These are phyloP conservation scores for Cheumatopsyche charites DNA, from an alignment of 1,140 invertebrate genomes.

Conservation along the genomic window DNA sequence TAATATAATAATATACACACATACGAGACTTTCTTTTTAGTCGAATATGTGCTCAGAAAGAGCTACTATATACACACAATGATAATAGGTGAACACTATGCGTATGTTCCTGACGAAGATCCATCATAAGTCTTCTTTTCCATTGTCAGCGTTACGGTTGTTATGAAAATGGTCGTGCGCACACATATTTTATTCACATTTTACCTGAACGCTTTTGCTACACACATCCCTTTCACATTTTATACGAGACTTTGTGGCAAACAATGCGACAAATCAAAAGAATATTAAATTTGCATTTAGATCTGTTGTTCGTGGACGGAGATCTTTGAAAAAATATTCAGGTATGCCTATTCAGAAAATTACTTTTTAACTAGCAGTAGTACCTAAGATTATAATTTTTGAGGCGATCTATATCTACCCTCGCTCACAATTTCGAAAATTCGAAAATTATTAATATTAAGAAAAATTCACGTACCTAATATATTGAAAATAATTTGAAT, in stretches of 20 bases:
- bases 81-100: slow-evolving; percentile 35
- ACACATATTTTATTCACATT: slow-evolving; percentile 37
- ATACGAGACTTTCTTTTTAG: slow-evolving; percentile 11
- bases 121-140: slow-evolving; percentile 37
- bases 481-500: no score
- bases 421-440: no score
- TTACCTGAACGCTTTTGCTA: slow-evolving; percentile 30
- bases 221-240: neutral
- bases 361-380: no score
- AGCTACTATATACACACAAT: slow-evolving; percentile 3
- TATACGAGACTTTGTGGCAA: neutral
- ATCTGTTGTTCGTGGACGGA: no score
- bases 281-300: no score
- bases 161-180: slow-evolving; percentile 37
- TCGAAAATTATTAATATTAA: no score
- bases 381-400: no score
- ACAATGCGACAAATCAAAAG: no score
- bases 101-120: slow-evolving; percentile 44
- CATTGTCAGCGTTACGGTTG: slow-evolving; percentile 40
- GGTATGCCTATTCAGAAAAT: no score
- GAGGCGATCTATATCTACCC: no score
- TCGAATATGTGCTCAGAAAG: slow-evolving; percentile 7
- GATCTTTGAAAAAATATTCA: no score
- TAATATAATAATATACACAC: neutral
- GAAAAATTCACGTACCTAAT: no score